Evolutionary conservation across 2,113 vertebrate species (phyloP).

Genomic region (Colistium nudipinnis): DNA sequence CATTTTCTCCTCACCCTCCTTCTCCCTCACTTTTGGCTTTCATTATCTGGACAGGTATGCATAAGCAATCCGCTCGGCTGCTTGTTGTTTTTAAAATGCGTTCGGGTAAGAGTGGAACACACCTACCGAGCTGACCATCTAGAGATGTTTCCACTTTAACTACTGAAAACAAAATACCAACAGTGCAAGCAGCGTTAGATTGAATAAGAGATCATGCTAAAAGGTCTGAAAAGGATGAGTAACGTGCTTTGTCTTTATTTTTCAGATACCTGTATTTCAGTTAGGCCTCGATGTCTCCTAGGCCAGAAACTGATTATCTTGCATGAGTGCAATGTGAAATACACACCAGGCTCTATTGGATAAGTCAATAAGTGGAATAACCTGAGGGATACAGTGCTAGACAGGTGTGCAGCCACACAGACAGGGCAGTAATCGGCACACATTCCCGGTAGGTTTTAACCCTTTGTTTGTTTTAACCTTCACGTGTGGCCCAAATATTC

Average conservation of each 20-base stretch:
- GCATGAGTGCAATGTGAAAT: conserved; percentile 47
- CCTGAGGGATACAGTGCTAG: conserved; percentile 63
- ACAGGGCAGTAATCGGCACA: conserved; percentile 29
- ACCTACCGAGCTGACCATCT: conserved; percentile 66
- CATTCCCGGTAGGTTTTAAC: conserved; percentile 57
- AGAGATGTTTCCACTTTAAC: conserved; percentile 11
- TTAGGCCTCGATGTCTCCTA: conserved; percentile 6
- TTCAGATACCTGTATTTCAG: conserved; percentile 2
- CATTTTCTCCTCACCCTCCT: conserved; percentile 20
- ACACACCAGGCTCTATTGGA: conserved; percentile 30
- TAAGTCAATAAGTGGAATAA: conserved; percentile 40
- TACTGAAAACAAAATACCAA: conserved; percentile 14
- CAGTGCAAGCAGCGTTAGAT: conserved; percentile 31
- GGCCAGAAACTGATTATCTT: conserved; percentile 23
- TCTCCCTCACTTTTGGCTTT: conserved; percentile 42
- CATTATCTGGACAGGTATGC: conserved; percentile 77
- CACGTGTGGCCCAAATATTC: conserved; percentile 35
- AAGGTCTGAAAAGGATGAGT: background rate
- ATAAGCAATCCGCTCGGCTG: conserved; percentile 62
- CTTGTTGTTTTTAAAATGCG: conserved; percentile 81
- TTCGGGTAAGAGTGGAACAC: conserved; percentile 62
- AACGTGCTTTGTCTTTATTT: conserved; percentile 37
- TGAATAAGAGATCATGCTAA: conserved; percentile 4
- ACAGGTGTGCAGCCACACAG: conserved; percentile 76
- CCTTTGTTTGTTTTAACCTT: conserved; percentile 54